Base-by-base conservation (phyloP, 2,888 invertebrate species). In the Drosophila macrospina region DNA sequence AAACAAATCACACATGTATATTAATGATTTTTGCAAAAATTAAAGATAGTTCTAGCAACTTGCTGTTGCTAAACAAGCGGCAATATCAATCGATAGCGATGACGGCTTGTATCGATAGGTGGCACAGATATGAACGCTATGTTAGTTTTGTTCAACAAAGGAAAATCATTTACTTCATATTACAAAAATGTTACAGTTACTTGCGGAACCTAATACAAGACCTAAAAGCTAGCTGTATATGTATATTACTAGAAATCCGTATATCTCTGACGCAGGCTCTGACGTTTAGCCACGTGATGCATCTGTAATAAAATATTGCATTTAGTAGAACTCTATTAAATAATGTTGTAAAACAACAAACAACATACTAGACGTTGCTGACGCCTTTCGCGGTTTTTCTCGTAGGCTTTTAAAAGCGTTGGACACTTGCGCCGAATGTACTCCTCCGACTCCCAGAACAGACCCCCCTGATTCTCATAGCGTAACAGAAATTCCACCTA, bases 231-330 rank as follows among this genome's bases (percentile, higher is more conserved):
- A 85, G 37, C 13, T 60, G 11, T 54, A 64, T 42, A 71, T 48
- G 54, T 54, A 71, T 48, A 56, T 54, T 69, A 66, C 84, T 89
- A 89, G 60, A 89, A 89, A 75, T 89, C 89, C 55, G 89, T 89
- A 62, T 89, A 89, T 11, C 90, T 76, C 78, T 90, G 91, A 44
- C 90, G 90, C 39, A 87, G 64, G 60, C 80, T 91, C 71, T 91
- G 90, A 10, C 90, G 88, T 47, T 89, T 90, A 51, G 91, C 86
- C 28, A 90, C 85, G 55, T 90, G 88, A 59, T 81, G 84, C 91
- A 90, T 90, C 90, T 90, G 42, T 20, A 75, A 74, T 34, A 5
- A 1, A 55, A 28, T 13, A 52, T 34, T 2, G 1, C 2, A 26
- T 28, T 51, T 13, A 26, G 11, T 48, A 26, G 4, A 45, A 20